Evolutionary conservation across 23 tunicate species (phyloP).

Genomic region (Phallusia fumigata): DNA sequence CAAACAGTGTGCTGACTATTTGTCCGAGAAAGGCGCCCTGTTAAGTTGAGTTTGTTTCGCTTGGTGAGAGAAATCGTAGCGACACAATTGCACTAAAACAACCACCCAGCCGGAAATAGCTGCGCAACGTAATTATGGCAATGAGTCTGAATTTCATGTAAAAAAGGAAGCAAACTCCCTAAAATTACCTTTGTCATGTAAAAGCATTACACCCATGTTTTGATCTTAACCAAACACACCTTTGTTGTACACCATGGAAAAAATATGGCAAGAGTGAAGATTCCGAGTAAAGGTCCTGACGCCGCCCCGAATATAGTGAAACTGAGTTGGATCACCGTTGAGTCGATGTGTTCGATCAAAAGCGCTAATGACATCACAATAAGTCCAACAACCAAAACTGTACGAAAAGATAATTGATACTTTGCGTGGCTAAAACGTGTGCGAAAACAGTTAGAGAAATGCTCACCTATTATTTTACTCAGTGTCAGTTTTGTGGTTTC

Average conservation of each 20-base stretch:
- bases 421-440: not conserved
- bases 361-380: not conserved
- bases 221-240: not conserved
- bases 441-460: not conserved
- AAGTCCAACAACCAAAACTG: conserved; percentile 12
- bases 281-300: conserved; percentile 37
- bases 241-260: conserved; percentile 44
- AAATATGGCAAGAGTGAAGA: conserved; percentile 42
- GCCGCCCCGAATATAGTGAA: conserved; percentile 7
- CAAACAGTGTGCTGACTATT: not conserved
- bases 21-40: not conserved
- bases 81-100: no score
- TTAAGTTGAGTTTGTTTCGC: no score
- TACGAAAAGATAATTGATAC: not conserved
- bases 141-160: no score
- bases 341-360: not conserved
- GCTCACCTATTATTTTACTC: conserved; percentile 9
- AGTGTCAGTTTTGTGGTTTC: not conserved
- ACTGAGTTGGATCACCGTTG: not conserved
- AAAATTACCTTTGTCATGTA: no score
- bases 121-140: no score
- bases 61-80: no score
- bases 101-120: no score
- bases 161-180: no score
- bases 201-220: no score